Percentiles rank a stretch among this genome's conserved stretches.
Conservation (phyloP, 2,113 vertebrate genomes). For the Tetrax tetrax region DNA sequence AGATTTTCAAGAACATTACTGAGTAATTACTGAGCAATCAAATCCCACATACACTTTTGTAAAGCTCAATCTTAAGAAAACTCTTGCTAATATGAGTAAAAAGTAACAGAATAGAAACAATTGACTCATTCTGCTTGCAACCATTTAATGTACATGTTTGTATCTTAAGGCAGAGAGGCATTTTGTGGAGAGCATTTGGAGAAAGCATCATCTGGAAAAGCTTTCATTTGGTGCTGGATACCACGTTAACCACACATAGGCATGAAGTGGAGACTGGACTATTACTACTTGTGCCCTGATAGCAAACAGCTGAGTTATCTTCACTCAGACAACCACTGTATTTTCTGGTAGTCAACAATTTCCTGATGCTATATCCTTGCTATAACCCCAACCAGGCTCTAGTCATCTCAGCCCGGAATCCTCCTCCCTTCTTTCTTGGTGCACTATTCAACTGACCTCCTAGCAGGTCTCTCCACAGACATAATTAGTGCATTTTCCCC, state of each 20-base stretch:
- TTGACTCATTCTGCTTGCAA: background rate
- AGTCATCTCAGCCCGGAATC: background rate
- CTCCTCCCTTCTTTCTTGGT: fast-evolving
- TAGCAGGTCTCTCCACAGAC: background rate
- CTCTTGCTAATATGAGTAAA: background rate
- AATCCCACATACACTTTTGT: background rate
- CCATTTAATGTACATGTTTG: background rate
- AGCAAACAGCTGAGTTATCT: background rate
- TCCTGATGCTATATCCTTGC: background rate
- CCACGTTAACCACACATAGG: background rate
- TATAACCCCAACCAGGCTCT: too few species aligned
- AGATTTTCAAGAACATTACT: background rate
- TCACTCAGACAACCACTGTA: background rate
- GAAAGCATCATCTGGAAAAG: background rate
- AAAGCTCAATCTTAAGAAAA: background rate
- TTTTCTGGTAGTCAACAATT: background rate
- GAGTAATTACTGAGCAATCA: background rate
- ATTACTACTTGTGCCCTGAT: background rate
- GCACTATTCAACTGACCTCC: background rate
- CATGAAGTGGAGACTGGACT: background rate
- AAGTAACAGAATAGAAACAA: background rate
- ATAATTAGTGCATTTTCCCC: background rate
- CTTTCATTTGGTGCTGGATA: background rate
- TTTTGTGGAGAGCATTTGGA: background rate
- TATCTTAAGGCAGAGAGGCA: background rate